A percentile compares a stretch with the other conserved stretches of the same genome.
Evolutionary conservation across 2,113 vertebrate species (phyloP).

Genomic region (Taxidea taxus): DNA sequence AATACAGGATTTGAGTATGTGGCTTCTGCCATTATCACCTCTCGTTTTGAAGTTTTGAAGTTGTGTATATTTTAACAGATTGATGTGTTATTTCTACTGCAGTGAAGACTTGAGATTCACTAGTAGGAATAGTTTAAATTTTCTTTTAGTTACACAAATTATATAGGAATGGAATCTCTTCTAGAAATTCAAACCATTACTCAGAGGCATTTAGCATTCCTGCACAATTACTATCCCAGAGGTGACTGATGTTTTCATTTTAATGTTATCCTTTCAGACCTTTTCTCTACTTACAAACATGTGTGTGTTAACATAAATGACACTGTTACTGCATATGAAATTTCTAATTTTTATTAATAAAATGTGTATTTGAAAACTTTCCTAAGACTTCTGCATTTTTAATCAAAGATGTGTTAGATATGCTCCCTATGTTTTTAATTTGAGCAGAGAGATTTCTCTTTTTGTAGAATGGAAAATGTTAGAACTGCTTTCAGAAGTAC

Average conservation of each 20-base stretch:
- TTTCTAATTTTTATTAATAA: conserved; percentile 45
- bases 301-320: background rate
- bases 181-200: background rate
- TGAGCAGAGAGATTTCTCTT: background rate
- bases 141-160: background rate
- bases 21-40: background rate
- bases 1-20: background rate
- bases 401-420: background rate
- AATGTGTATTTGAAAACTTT: conserved; percentile 14
- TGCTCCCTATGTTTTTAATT: background rate
- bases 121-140: background rate
- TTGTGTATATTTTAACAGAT: background rate
- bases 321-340: background rate
- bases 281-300: background rate
- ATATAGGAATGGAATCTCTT: background rate
- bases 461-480: background rate
- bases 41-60: background rate
- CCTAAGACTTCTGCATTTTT: background rate
- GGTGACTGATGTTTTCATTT: background rate
- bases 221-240: background rate
- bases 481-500: background rate
- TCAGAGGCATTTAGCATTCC: background rate
- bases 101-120: background rate
- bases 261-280: background rate
- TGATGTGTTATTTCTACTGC: background rate